phyloP scores from a whole-genome alignment of 2,888 invertebrate genomes.

The Pseudococcus jackbeardsleyi region DNA sequence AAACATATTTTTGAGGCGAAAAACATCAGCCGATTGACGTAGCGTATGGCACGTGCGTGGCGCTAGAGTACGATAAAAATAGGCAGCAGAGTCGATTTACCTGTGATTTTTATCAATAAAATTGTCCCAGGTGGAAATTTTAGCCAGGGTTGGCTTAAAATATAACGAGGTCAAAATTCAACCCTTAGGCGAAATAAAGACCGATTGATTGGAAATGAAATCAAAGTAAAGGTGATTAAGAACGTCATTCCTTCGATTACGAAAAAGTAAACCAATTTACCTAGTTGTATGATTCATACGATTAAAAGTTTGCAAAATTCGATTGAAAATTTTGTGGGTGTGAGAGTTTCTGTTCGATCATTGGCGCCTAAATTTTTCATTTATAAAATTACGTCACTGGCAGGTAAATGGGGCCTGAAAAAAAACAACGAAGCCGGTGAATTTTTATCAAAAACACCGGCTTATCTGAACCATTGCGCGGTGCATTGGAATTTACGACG shows the following conservation, averaged over 20 bases:
- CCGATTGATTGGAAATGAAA: background rate
- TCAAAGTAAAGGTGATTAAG: background rate
- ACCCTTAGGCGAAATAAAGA: background rate
- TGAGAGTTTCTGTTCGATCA: background rate
- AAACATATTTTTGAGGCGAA: background rate
- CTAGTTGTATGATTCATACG: background rate
- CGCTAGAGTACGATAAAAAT: slow-evolving; percentile 6
- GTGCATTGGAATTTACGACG: background rate
- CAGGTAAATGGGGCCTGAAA: background rate
- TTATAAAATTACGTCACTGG: background rate
- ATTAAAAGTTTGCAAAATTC: background rate
- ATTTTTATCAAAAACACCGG: background rate
- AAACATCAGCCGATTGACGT: slow-evolving; percentile 27
- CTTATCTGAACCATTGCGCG: background rate
- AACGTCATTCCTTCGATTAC: background rate
- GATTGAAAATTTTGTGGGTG: background rate
- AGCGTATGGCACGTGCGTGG: background rate
- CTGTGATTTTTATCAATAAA: background rate
- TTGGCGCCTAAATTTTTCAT: background rate
- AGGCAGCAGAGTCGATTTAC: background rate
- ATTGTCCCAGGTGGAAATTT: too few species aligned
- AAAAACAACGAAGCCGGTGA: background rate
- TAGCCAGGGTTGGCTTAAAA: too few species aligned
- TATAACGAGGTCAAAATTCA: too few species aligned
- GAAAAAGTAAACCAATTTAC: background rate